phyloP scores from a whole-genome alignment of 2,888 invertebrate species.

The Cataglyphis altisquamis region DNA sequence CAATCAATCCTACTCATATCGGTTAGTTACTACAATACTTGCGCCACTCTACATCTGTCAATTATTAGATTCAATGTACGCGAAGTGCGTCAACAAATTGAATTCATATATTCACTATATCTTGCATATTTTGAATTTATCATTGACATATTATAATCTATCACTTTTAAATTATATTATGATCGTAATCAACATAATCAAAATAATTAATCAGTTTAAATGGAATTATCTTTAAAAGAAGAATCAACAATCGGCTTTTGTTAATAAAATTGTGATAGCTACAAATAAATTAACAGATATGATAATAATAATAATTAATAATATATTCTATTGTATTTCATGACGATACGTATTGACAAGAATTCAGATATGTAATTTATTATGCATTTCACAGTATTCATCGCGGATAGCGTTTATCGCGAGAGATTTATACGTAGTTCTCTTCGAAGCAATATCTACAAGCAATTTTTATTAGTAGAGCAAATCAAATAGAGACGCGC shows the following conservation, averaged over 20 bases:
- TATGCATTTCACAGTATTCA: neutral
- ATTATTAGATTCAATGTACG: neutral
- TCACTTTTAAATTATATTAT: neutral
- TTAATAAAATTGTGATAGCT: neutral
- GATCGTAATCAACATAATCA: neutral
- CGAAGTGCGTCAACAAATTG: neutral
- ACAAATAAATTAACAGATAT: neutral
- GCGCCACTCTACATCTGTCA: neutral
- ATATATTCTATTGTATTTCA: neutral
- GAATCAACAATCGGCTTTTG: neutral
- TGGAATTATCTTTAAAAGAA: neutral
- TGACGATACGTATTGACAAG: neutral
- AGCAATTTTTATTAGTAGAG: conserved; percentile 5
- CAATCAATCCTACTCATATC: conserved; percentile 33
- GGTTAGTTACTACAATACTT: conserved; percentile 3
- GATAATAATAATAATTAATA: conserved; percentile 6
- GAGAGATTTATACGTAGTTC: neutral
- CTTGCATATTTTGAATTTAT: neutral
- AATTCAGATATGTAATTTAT: neutral
- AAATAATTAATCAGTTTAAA: neutral
- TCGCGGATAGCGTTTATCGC: neutral
- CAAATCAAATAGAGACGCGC: neutral
- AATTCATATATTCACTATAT: neutral
- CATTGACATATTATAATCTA: neutral
- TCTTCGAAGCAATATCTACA: conserved; percentile 1